A percentile compares a stretch with the other conserved stretches of the same genome.
Evolutionary conservation across 2,888 invertebrate species (phyloP).

Genomic region (Melikaiella ostensackeni): DNA sequence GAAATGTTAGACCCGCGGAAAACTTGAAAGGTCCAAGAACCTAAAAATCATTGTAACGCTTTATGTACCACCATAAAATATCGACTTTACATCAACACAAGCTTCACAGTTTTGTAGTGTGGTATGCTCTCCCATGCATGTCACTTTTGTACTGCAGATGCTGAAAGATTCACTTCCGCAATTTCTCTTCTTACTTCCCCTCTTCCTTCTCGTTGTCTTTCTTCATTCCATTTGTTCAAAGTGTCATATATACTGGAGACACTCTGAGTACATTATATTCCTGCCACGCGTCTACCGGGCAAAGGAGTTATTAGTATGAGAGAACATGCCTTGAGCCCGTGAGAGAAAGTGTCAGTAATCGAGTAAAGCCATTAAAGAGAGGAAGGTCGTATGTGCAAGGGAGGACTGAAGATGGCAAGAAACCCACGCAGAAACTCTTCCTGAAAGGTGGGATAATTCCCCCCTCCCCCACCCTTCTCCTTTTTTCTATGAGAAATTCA

Average conservation of each 20-base stretch:
- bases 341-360: constrained; percentile 34
- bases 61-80: background rate
- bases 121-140: background rate
- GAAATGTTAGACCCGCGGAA: too few species aligned
- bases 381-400: constrained; percentile 1
- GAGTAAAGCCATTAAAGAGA: constrained; percentile 30
- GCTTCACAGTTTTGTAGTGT: background rate
- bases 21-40: too few species aligned
- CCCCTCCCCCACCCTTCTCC: background rate
- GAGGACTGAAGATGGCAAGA: background rate
- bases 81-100: background rate
- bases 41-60: too few species aligned
- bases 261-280: constrained; percentile 24
- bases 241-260: constrained; percentile 11
- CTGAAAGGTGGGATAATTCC: background rate
- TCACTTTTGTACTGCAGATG: background rate
- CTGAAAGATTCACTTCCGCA: constrained; percentile 23
- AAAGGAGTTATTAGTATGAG: constrained; percentile 27
- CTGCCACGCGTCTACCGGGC: constrained; percentile 18
- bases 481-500: background rate
- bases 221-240: constrained; percentile 9
- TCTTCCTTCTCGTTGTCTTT: background rate
- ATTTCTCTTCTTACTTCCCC: background rate
- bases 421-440: background rate
- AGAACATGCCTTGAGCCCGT: constrained; percentile 15